Evolutionary conservation across 1,140 invertebrate genomes (phyloP).

Genomic region (Formica exsecta): DNA sequence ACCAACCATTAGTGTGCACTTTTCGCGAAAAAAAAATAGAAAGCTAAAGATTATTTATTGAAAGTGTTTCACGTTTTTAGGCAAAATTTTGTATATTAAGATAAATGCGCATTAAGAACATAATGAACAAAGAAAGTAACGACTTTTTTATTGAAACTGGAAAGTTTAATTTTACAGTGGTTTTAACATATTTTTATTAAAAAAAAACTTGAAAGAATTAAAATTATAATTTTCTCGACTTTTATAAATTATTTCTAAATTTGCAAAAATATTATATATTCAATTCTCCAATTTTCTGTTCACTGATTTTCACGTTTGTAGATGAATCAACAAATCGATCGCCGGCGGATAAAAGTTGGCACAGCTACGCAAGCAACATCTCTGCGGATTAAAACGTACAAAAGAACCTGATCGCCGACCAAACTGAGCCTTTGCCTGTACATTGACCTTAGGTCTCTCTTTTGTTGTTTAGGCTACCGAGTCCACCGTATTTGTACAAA

Average conservation of each 20-base stretch:
- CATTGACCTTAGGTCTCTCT: constrained; percentile 41
- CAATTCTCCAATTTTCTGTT: not conserved
- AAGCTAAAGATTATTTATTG: not conserved
- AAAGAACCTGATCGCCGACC: constrained; percentile 61
- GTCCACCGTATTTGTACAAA: not conserved
- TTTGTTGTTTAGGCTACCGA: constrained; percentile 27
- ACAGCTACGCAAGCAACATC: constrained; percentile 78
- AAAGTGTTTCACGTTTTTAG: not conserved
- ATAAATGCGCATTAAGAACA: not conserved
- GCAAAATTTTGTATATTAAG: not conserved
- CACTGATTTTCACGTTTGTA: not conserved
- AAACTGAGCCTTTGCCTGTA: constrained; percentile 30
- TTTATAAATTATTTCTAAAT: not conserved
- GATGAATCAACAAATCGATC: constrained; percentile 25
- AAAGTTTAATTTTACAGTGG: too few species aligned
- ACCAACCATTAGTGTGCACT: constrained; percentile 17
- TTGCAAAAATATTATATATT: not conserved
- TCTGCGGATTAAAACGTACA: constrained; percentile 63
- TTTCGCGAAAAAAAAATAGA: not conserved
- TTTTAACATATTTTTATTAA: too few species aligned
- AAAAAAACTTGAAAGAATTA: too few species aligned
- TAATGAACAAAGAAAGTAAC: not conserved
- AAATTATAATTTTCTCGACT: too few species aligned
- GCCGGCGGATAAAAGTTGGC: constrained; percentile 71
- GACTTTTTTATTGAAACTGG: too few species aligned